These are phyloP conservation scores for Lacanobia oleracea DNA, from an alignment of 2,888 invertebrate genomes.

Conservation along the genomic window DNA sequence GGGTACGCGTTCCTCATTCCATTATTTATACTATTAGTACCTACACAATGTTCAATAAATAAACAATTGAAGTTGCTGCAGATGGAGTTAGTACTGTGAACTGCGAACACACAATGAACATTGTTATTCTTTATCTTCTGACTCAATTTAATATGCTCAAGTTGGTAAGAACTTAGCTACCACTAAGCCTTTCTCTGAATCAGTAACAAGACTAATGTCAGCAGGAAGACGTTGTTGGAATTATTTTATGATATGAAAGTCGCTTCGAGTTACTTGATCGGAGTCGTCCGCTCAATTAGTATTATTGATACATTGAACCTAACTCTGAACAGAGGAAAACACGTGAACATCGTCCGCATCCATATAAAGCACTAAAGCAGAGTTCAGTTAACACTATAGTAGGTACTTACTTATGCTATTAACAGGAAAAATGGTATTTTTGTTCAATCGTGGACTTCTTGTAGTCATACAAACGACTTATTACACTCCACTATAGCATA, in stretches of 20 bases:
- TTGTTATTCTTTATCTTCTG: slow-evolving; percentile 55
- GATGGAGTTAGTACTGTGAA: slow-evolving; percentile 68
- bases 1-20: slow-evolving; percentile 76
- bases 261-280: not conserved
- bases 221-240: not conserved
- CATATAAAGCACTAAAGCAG: slow-evolving; percentile 15
- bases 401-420: slow-evolving; percentile 26
- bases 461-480: slow-evolving; percentile 22
- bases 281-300: not conserved
- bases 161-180: slow-evolving; percentile 16
- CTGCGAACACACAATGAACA: slow-evolving; percentile 66
- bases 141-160: slow-evolving; percentile 29
- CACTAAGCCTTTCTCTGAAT: slow-evolving; percentile 4
- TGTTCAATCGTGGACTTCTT: slow-evolving; percentile 22
- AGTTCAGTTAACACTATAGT: slow-evolving; percentile 42
- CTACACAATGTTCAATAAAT: slow-evolving; percentile 81
- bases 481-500: slow-evolving; percentile 5
- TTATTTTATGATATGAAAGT: slow-evolving; percentile 6
- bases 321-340: slow-evolving; percentile 20
- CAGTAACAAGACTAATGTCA: not conserved
- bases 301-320: slow-evolving; percentile 5
- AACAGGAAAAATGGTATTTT: slow-evolving; percentile 51
- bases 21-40: slow-evolving; percentile 77
- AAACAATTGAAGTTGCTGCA: slow-evolving; percentile 78
- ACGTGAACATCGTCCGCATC: slow-evolving; percentile 20